Evolutionary conservation across 1,140 invertebrate genomes (phyloP), one percentile per base, ranked within the genome.

Genomic region (Asbolus verrucosus): DNA sequence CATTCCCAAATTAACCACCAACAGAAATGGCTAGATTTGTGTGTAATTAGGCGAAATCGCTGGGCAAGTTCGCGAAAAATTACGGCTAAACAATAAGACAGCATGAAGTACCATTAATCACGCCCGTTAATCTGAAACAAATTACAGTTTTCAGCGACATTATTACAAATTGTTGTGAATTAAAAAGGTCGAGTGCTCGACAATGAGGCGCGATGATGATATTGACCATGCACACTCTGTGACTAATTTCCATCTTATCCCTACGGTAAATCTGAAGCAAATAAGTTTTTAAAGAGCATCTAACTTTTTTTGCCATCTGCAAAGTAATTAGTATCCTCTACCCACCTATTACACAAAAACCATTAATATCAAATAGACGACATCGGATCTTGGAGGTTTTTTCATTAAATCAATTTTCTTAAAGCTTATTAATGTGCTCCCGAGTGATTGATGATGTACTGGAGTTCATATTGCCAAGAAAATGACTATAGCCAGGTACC

Each of bases 371-470:
- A 54, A 54, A 54, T 54, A 54, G 21, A 54, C 18, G 18, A 46
- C 41, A 41, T 41, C 13, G 8, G 15, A 21, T 19, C 16, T 54
- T 54, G 11, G 46, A 27, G 9, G 19, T 21, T 54, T 38, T 31
- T 63, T 63, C 61, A 63, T 41, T 63, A 63, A 63, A 63, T 63
- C 61, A 63, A 63, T 63, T 63, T 63, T 63, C 61, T 63, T 39
- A 41, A 63, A 63, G 61, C 8, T 63, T 63, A 41, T 63, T 63
- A 63, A 63, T 21, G 33, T 21, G 33, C 36, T 63, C 30, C 33
- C 6, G 36, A 11, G 14, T 63, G 61, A 63, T 63, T 63, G 61
- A 63, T 63, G 61, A 63, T 63, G 61, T 54, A 21, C 46, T n/a
- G n/a, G 27, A 54, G n/a, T 54, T 54, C 14, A 54, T 54, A 16